phyloP scores from a whole-genome alignment of 1,140 invertebrate genomes.

The Ectropis grisescens region DNA sequence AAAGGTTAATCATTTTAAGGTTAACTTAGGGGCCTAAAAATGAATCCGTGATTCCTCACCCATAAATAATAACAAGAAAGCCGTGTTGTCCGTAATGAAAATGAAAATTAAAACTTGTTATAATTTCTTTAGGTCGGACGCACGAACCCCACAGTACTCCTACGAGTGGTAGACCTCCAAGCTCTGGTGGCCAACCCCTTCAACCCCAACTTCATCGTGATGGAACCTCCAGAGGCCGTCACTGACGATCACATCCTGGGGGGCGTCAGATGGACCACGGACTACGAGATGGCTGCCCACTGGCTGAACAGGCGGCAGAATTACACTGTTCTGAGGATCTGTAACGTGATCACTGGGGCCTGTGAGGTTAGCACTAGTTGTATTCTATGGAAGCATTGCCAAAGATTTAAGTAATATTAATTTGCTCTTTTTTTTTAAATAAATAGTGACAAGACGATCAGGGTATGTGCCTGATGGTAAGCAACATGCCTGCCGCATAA shows the following conservation, averaged over 20 bases:
- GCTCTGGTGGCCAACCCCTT: constrained; percentile 15
- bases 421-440: too few species aligned
- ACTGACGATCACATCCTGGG: constrained; percentile 70
- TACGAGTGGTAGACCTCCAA: constrained; percentile 47
- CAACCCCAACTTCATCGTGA: constrained; percentile 15
- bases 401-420: constrained; percentile 1
- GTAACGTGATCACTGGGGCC: constrained; percentile 28
- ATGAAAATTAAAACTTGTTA: too few species aligned
- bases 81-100: too few species aligned
- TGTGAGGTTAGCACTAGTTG: constrained; percentile 24
- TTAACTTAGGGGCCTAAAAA: too few species aligned
- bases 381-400: not conserved
- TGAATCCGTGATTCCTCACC: too few species aligned
- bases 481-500: too few species aligned
- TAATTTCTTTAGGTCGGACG: constrained; percentile 47
- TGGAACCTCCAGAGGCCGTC: constrained; percentile 60
- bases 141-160: constrained; percentile 50
- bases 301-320: constrained; percentile 95
- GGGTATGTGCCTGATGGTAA: too few species aligned
- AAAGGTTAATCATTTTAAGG: too few species aligned
- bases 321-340: constrained; percentile 54
- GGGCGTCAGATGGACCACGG: constrained; percentile 83
- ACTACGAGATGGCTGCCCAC: constrained; percentile 77
- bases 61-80: too few species aligned
- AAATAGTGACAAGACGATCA: too few species aligned